A percentile compares a stretch with the other conserved stretches of the same genome.
phyloP scores from a whole-genome alignment of 1,140 invertebrate genomes.

The Bombus difficillimus region DNA sequence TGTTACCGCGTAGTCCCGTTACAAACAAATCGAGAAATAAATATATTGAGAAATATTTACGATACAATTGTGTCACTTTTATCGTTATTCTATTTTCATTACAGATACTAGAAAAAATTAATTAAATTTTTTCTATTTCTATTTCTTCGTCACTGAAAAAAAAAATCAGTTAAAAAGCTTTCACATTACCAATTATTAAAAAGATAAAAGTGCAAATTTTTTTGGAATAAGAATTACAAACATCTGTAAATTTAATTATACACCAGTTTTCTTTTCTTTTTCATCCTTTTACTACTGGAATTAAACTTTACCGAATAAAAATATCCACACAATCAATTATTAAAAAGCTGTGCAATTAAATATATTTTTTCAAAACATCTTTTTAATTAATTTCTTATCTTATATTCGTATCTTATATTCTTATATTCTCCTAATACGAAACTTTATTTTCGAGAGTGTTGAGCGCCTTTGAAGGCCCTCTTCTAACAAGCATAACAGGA shows the following conservation, averaged over 20 bases:
- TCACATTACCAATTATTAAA: too few species aligned
- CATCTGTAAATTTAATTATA: background rate
- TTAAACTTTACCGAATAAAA: background rate
- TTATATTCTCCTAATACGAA: background rate
- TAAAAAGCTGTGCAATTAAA: background rate
- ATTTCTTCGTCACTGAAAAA: too few species aligned
- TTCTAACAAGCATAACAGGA: constrained; percentile 17
- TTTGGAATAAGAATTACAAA: too few species aligned
- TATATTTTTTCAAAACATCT: background rate
- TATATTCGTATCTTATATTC: too few species aligned
- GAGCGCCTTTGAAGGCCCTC: background rate
- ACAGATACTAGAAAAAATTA: background rate
- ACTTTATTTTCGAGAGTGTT: background rate
- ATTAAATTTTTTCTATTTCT: too few species aligned
- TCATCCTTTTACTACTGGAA: too few species aligned
- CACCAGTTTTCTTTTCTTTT: too few species aligned
- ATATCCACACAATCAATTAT: background rate
- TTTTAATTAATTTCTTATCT: background rate
- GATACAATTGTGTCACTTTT: background rate
- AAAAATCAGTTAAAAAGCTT: too few species aligned
- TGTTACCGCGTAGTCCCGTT: constrained; percentile 14
- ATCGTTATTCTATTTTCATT: background rate
- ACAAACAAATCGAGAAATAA: constrained; percentile 14
- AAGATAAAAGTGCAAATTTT: too few species aligned
- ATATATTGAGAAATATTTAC: constrained; percentile 34